Conservation (phyloP, 2,797 vertebrate genomes). For the Oreochromis grahami region DNA sequence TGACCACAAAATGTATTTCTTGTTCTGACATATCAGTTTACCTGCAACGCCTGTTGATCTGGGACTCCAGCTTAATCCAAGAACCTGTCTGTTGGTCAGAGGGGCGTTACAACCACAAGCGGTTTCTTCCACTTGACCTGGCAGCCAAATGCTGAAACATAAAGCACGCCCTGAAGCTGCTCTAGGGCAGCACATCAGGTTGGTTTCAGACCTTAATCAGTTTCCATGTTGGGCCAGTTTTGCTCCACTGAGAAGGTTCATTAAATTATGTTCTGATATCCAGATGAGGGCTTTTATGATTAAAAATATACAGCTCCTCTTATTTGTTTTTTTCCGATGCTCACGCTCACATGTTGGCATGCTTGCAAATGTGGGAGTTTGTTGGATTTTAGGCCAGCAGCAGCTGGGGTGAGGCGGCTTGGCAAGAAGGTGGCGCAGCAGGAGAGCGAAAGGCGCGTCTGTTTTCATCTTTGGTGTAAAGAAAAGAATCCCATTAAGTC, state of each 20-base stretch:
- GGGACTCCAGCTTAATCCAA: conserved; percentile 26
- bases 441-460: background rate
- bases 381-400: background rate
- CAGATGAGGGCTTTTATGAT: background rate
- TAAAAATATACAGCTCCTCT: background rate
- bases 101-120: conserved; percentile 20
- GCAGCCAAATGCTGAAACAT: conserved; percentile 34
- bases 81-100: conserved; percentile 48
- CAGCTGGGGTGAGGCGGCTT: conserved; percentile 4
- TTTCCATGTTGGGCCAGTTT: background rate
- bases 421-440: background rate
- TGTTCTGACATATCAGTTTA: conserved; percentile 53
- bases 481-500: conserved; percentile 25
- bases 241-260: background rate
- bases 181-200: background rate
- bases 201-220: conserved; percentile 1
- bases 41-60: conserved; percentile 27
- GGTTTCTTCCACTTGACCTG: conserved; percentile 40
- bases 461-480: background rate
- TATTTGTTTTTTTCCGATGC: background rate
- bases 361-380: background rate
- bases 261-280: background rate
- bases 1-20: conserved; percentile 48
- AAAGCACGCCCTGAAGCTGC: background rate
- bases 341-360: background rate